These are phyloP conservation scores for Chelon labrosus DNA, from an alignment of 2,797 vertebrate genomes.

Conservation along the genomic window DNA sequence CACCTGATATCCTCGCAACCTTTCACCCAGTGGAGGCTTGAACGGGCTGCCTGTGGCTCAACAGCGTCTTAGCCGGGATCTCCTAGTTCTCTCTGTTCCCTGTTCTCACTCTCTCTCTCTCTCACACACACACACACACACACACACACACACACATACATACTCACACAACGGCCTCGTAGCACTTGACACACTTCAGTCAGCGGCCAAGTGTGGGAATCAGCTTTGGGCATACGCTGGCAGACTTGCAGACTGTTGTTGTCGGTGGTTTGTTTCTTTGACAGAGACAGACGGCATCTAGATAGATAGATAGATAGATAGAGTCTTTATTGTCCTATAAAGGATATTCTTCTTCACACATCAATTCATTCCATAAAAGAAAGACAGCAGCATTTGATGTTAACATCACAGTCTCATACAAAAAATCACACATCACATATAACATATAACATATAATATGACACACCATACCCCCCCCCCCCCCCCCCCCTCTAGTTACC, in stretches of 20 bases:
- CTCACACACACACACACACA: conserved; percentile 3
- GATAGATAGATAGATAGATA: too few relatives aligned
- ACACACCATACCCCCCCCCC: too few relatives aligned
- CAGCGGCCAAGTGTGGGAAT: conserved; percentile 58
- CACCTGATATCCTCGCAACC: conserved; percentile 70
- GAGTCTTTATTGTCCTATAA: too few relatives aligned
- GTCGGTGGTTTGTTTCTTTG: conserved; percentile 14
- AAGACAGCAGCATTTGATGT: too few relatives aligned
- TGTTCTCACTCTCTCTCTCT: background rate
- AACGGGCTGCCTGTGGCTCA: conserved; percentile 47
- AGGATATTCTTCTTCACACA: too few relatives aligned
- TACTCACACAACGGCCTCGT: conserved; percentile 23
- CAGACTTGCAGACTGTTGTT: conserved; percentile 18
- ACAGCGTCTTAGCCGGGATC: conserved; percentile 54
- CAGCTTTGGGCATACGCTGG: conserved; percentile 5
- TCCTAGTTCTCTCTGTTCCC: conserved; percentile 6
- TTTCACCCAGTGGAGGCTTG: conserved; percentile 76
- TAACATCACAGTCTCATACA: too few relatives aligned
- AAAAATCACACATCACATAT: too few relatives aligned
- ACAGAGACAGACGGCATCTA: background rate
- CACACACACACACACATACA: background rate
- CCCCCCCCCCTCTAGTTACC: too few relatives aligned
- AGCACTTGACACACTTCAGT: conserved; percentile 66
- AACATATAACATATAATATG: too few relatives aligned
- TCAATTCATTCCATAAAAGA: too few relatives aligned